Evolutionary conservation across 2,888 invertebrate species (phyloP), one percentile per base, ranked within the genome.

Genomic region (Nipponacmea schrenckii): DNA sequence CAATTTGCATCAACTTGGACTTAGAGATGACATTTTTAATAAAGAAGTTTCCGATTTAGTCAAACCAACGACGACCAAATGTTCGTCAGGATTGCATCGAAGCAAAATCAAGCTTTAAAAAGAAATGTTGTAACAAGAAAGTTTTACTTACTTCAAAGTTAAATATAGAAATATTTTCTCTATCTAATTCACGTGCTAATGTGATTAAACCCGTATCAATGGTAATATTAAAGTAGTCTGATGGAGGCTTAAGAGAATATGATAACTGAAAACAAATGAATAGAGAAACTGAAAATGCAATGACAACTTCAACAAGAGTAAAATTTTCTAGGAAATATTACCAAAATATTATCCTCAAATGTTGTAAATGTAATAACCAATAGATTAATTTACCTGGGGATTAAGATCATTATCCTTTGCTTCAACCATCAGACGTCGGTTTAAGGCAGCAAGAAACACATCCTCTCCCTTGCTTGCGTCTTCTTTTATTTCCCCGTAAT

Each of bases 401-500:
- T 72, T 62, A 0, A 72, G 27, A 62, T 74, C 74, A 5, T 20
- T 26, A 45, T 74, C 74, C 4, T 62, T 62, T 31, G 74, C 74
- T 44, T 26, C 14, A 2, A 74, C 68, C 7, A 17, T 44, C 24
- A 74, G 63, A n/a, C 46, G 62, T 1, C 7, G 4, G 5, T n/a
- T 26, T 1, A 50, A 44, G 0, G 48, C 68, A 12, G 17, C n/a
- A 1, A 26, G 50, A 10, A 56, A 45, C 14, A 78, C 78, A 31
- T 63, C 46, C 1, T 56, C 63, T 15, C 64, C 71, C 1, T 50
- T 17, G 15, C 0, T 12, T 0, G 67, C 63, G 10, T 56, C 64
- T 56, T 78, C 78, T 7, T 24, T 67, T n/a, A 78, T 64, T 66
- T 76, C 62, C n/a, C 78, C 78, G 14, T 69, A 39, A 63, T 78